Evolutionary conservation across 1,140 invertebrate species (phyloP), one percentile per base, ranked within the genome.

Genomic region (Microplitis demolitor): DNA sequence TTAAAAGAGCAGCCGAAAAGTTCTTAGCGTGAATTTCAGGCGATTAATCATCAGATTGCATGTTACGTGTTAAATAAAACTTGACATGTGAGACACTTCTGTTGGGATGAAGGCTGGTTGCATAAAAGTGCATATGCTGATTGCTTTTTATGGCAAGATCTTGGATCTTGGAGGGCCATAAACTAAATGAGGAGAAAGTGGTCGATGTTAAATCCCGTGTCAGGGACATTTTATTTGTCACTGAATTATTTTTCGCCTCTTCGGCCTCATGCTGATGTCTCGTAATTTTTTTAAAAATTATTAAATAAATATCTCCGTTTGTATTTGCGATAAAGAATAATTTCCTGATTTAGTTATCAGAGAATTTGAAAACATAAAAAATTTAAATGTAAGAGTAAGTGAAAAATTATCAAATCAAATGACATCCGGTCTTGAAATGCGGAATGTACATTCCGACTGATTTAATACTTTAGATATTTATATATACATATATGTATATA

Each of bases 221-320:
- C 70, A 72, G 62, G 63, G 63, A 60, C 62, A 39, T 24, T 8
- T 66, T 58, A 72, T 72, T 64, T 39, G 62, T 72, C 62, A 66
- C 64, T 39, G 9, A 45, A 11, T 9, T 45, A 9, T 8, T 45
- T 45, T 45, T 45, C 39, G 3, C 6, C 11, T 0, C 39, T 5
- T 45, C 11, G 24, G 24, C 24, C 24, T 24, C 24, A 24, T 2
- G 2, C 24, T 24, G 24, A 24, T 24, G 24, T 1, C 24, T 24
- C 2, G 24, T 24, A 24, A 24, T 24, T 24, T 24, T 24, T 24
- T 24, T 24, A 24, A 24, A 24, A 24, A 24, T 24, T 1, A 24
- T 24, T 24, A 24, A 24, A 24, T 24, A 2, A 24, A 24, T 24
- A 24, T 24, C 24, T 24, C 24, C 24, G 2, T 24, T 24, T 24